Conservation (phyloP, 2,888 invertebrate genomes). For the Diogma glabrata region DNA sequence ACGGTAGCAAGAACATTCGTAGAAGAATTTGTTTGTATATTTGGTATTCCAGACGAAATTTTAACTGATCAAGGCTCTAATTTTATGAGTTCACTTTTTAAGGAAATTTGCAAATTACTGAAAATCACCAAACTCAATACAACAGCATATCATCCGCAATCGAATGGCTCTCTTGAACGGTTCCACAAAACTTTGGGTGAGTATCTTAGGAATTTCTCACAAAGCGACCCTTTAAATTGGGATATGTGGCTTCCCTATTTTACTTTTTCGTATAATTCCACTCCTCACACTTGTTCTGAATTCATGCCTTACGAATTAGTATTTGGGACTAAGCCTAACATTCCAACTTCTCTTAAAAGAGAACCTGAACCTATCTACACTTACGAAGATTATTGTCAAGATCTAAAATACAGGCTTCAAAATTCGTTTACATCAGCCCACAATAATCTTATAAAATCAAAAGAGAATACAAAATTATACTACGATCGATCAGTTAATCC, state of each 20-base stretch:
- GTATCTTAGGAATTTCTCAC: not conserved
- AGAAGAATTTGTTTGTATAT: not conserved
- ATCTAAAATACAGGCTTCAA: not conserved
- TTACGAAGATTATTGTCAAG: not conserved
- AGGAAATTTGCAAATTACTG: conserved; percentile 1
- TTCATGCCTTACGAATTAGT: conserved; percentile 1
- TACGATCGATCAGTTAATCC: not conserved
- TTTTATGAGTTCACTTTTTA: conserved; percentile 2
- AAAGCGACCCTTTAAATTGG: not conserved
- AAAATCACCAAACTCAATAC: conserved; percentile 7
- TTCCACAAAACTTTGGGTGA: not conserved
- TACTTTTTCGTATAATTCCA: not conserved
- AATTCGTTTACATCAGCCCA: not conserved
- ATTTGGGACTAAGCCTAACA: not conserved
- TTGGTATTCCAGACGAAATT: not conserved
- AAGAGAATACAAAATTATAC: not conserved
- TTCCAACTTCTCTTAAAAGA: not conserved
- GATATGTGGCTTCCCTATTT: not conserved
- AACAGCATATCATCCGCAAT: conserved; percentile 10
- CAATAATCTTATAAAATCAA: not conserved
- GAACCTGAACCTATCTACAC: not conserved
- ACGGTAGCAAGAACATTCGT: not conserved
- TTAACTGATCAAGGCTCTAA: not conserved
- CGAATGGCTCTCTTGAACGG: conserved; percentile 3
- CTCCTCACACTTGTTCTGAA: not conserved